Percentiles rank a stretch among this genome's conserved stretches.
Conservation (phyloP, 1,140 invertebrate genomes). For the Magallana angulata region DNA sequence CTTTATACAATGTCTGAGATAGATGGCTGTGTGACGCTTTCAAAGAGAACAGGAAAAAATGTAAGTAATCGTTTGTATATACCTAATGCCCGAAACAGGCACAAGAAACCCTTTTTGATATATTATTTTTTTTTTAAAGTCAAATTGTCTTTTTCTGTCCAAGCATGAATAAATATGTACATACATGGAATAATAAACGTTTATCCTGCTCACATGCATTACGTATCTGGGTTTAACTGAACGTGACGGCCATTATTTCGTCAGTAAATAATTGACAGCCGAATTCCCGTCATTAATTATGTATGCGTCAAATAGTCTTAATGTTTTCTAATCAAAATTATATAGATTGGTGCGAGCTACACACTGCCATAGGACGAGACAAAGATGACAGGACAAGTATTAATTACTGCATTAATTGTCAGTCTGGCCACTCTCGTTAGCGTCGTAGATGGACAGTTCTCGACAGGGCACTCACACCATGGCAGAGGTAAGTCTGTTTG, state of each 20-base stretch:
- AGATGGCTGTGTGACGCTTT: too few relatives aligned
- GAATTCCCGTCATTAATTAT: constrained; percentile 25
- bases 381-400: neutral
- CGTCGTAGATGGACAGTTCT: neutral
- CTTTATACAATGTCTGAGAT: too few relatives aligned
- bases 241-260: neutral
- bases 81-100: too few relatives aligned
- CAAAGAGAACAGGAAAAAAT: too few relatives aligned
- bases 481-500: neutral
- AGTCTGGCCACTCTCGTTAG: neutral
- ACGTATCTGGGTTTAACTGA: neutral
- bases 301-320: neutral
- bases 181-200: neutral
- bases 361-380: neutral
- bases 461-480: neutral
- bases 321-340: constrained; percentile 15
- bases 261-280: neutral
- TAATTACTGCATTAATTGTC: neutral
- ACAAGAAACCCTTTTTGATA: too few relatives aligned
- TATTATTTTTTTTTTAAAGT: too few relatives aligned
- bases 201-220: neutral
- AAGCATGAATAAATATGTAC: neutral
- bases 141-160: neutral
- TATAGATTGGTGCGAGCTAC: neutral
- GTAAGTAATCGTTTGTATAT: too few relatives aligned